Evolutionary conservation across 2,113 vertebrate genomes (phyloP).

Genomic region (Python bivittatus): DNA sequence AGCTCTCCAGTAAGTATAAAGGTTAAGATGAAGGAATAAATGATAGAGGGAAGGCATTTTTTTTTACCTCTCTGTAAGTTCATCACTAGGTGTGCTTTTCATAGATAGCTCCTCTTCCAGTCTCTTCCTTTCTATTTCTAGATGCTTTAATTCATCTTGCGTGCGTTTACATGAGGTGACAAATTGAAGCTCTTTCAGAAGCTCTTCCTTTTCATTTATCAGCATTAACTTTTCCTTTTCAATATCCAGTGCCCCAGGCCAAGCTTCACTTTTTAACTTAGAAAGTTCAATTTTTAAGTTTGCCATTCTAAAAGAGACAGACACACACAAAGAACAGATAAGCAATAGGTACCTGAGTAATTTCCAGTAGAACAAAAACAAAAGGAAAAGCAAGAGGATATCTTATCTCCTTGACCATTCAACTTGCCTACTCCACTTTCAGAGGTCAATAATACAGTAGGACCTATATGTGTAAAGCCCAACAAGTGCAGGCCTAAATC

Average conservation of each 20-base stretch:
- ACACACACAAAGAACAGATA: conserved; percentile 9
- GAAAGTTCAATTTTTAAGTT: conserved; percentile 86
- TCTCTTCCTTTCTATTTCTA: conserved; percentile 78
- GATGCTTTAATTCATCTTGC: conserved; percentile 72
- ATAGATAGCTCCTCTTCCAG: conserved; percentile 80
- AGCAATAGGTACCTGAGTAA: conserved; percentile 15
- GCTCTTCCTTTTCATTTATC: conserved; percentile 84
- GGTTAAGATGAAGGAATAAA: conserved; percentile 12
- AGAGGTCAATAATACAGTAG: background rate
- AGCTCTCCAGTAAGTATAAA: conserved; percentile 31
- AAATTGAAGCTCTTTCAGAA: conserved; percentile 85
- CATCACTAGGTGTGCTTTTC: conserved; percentile 73
- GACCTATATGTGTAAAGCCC: background rate
- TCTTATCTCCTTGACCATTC: background rate
- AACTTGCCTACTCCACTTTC: background rate
- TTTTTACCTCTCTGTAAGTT: conserved; percentile 78
- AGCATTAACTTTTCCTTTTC: conserved; percentile 84
- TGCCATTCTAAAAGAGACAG: conserved; percentile 77
- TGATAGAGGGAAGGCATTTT: background rate
- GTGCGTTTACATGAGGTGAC: conserved; percentile 75
- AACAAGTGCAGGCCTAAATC: background rate
- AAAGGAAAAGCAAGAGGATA: background rate
- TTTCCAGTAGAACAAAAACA: background rate
- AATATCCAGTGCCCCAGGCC: conserved; percentile 80
- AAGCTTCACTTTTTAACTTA: conserved; percentile 80